Evolutionary conservation across 92 coral and sea anemone species (phyloP).

Genomic region (Micromussa lordhowensis): DNA sequence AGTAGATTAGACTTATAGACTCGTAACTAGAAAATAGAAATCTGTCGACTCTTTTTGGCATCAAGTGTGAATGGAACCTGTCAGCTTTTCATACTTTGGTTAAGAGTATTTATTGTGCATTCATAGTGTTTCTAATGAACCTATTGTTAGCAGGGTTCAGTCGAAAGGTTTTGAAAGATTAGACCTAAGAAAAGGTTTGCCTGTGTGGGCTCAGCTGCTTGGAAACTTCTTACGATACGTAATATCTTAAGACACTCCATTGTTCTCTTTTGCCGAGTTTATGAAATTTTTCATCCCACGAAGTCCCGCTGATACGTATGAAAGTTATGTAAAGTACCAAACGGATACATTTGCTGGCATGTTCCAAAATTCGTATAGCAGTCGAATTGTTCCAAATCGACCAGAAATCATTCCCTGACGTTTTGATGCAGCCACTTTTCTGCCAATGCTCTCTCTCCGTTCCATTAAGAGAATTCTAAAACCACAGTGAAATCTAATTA

Average conservation of each 20-base stretch:
- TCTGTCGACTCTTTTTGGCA: constrained; percentile 28
- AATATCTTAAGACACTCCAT: constrained; percentile 1
- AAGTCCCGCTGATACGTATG: constrained; percentile 24
- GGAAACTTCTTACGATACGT: constrained; percentile 12
- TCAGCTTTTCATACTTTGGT: constrained; percentile 36
- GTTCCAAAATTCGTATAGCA: background rate
- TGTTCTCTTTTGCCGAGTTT: constrained; percentile 31
- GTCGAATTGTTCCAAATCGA: background rate
- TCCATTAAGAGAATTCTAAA: constrained; percentile 1
- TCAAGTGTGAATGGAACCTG: constrained; percentile 48
- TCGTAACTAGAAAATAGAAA: constrained; percentile 3
- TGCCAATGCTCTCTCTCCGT: background rate
- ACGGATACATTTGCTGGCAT: constrained; percentile 9
- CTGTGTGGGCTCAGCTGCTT: constrained; percentile 45
- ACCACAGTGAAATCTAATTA: constrained; percentile 49
- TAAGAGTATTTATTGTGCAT: constrained; percentile 41
- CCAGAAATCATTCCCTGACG: background rate
- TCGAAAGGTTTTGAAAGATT: constrained; percentile 29
- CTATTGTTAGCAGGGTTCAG: constrained; percentile 25
- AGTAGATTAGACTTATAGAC: background rate
- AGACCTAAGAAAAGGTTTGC: constrained; percentile 21
- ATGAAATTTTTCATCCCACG: constrained; percentile 29
- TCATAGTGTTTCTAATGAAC: constrained; percentile 34
- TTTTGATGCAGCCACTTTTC: background rate
- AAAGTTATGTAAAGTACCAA: constrained; percentile 21